A percentile compares a stretch with the other conserved stretches of the same genome.
phyloP scores from a whole-genome alignment of 2,888 invertebrate species.

The Eledona agricola region DNA sequence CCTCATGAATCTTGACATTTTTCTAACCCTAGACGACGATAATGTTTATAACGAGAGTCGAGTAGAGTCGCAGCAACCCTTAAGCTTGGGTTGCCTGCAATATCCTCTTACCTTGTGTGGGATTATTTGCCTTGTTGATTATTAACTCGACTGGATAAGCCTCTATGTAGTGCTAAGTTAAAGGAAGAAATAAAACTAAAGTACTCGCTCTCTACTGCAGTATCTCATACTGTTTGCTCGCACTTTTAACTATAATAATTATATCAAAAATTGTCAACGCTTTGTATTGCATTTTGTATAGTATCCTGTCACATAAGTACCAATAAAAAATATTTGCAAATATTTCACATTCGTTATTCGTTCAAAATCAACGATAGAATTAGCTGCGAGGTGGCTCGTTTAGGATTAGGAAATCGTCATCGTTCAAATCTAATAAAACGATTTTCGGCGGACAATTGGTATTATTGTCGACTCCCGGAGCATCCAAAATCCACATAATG shows the following conservation, averaged over 20 bases:
- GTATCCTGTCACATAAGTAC: too few species aligned
- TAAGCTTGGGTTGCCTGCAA: constrained; percentile 22
- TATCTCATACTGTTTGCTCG: too few species aligned
- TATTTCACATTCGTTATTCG: too few species aligned
- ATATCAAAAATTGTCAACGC: too few species aligned
- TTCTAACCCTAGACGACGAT: constrained; percentile 20
- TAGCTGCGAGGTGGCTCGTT: too few species aligned
- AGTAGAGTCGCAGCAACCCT: constrained; percentile 21
- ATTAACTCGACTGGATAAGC: constrained; percentile 15
- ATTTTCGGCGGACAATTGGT: constrained; percentile 71
- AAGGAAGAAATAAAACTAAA: constrained; percentile 5
- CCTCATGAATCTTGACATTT: constrained; percentile 25
- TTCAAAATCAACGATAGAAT: too few species aligned
- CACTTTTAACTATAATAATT: too few species aligned
- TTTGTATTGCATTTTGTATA: too few species aligned
- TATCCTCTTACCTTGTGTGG: constrained; percentile 16
- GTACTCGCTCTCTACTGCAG: too few species aligned
- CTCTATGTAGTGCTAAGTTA: neutral
- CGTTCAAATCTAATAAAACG: constrained; percentile 71
- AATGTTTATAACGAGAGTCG: constrained; percentile 26
- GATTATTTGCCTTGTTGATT: constrained; percentile 21
- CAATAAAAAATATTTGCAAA: too few species aligned
- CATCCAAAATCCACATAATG: constrained; percentile 72
- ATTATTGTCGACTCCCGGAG: constrained; percentile 67
- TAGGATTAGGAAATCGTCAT: constrained; percentile 68